Conservation (phyloP, 2,888 invertebrate genomes). For the Marasmarcha lunaedactyla region DNA sequence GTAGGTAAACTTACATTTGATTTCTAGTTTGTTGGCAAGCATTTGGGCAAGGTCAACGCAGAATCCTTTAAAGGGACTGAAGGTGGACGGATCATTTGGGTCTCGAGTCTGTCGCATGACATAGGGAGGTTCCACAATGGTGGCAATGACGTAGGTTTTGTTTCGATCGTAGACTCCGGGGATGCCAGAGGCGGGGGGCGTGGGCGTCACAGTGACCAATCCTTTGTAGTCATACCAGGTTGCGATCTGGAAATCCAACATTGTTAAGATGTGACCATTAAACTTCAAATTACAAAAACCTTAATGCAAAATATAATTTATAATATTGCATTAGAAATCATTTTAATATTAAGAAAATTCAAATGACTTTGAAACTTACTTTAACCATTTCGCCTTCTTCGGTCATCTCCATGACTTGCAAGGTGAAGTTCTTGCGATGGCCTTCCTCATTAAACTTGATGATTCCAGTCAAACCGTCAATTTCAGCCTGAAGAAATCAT, state of each 20-base stretch:
- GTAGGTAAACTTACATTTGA: conserved; percentile 78
- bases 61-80: conserved; percentile 88
- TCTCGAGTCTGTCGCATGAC: conserved; percentile 80
- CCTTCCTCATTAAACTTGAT: conserved; percentile 90
- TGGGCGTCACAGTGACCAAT: conserved; percentile 78
- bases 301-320: no score
- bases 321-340: not conserved
- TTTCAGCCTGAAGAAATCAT: conserved; percentile 79
- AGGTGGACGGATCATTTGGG: conserved; percentile 74
- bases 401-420: conserved; percentile 91
- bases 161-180: conserved; percentile 80
- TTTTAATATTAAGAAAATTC: not conserved
- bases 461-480: conserved; percentile 88
- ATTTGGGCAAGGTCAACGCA: conserved; percentile 91
- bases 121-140: conserved; percentile 89
- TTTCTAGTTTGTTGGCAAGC: conserved; percentile 82
- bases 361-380: conserved; percentile 42
- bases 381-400: conserved; percentile 89
- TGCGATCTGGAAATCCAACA: conserved; percentile 74
- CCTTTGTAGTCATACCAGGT: conserved; percentile 88
- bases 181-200: conserved; percentile 75
- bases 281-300: not conserved
- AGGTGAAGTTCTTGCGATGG: conserved; percentile 85
- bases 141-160: conserved; percentile 87
- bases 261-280: not conserved